These are phyloP conservation scores for Propithecus coquereli DNA, from an alignment of 2,113 vertebrate genomes.

Conservation along the genomic window DNA sequence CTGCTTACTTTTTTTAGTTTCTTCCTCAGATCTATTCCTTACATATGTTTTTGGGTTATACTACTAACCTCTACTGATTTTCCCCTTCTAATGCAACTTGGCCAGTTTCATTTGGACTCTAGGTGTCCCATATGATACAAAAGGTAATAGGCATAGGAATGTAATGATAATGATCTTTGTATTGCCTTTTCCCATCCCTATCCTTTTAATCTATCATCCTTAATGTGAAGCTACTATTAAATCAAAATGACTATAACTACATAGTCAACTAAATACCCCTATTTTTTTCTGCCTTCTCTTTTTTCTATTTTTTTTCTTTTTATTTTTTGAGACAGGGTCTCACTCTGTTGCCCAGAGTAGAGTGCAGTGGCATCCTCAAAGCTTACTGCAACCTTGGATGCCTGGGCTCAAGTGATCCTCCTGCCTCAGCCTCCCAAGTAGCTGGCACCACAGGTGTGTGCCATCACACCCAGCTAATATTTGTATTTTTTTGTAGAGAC, in stretches of 20 bases:
- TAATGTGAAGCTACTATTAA: not conserved
- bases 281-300: not conserved
- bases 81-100: not conserved
- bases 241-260: not conserved
- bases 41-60: constrained; percentile 32
- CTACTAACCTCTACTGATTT: constrained; percentile 6
- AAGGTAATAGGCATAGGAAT: not conserved
- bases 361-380: not conserved
- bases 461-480: not conserved
- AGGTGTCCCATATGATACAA: not conserved
- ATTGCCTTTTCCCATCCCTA: not conserved
- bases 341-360: not conserved
- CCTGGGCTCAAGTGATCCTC: not conserved
- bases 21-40: constrained; percentile 40
- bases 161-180: not conserved
- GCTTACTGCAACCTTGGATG: not conserved
- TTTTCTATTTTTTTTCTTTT: too few relatives aligned
- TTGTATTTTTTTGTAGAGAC: not conserved
- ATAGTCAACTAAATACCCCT: not conserved
- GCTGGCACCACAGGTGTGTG: not conserved
- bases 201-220: not conserved
- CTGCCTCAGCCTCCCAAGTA: not conserved
- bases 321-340: not conserved
- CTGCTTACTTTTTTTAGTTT: constrained; percentile 42
- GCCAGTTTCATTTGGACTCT: not conserved